Conservation (phyloP, 2,113 vertebrate genomes). For the Orthonyx spaldingii region DNA sequence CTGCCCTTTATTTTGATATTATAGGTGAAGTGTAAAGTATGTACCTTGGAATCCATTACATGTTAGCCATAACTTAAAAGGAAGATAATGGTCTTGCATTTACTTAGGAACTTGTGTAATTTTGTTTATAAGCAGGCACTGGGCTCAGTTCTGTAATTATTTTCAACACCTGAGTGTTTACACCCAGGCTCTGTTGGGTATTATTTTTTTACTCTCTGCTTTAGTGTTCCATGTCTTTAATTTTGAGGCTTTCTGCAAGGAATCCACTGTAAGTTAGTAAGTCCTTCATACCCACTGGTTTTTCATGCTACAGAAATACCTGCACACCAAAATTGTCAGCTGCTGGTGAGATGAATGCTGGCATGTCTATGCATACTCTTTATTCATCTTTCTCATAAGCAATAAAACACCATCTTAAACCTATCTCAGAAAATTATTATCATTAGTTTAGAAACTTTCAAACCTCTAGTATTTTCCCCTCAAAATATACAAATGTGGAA, state of each 20-base stretch:
- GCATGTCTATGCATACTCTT: constrained; percentile 15
- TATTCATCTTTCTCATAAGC: constrained; percentile 1
- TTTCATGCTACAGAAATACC: neutral
- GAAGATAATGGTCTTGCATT: neutral
- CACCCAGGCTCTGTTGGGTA: neutral
- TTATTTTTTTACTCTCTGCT: neutral
- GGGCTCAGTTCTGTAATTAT: neutral
- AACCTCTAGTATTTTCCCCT: neutral
- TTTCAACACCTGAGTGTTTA: neutral
- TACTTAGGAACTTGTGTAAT: neutral
- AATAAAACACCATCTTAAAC: constrained; percentile 18
- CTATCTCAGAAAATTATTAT: neutral
- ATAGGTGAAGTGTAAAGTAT: neutral
- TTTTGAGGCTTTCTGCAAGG: neutral
- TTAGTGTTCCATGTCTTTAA: neutral
- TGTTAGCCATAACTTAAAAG: neutral
- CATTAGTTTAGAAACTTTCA: neutral
- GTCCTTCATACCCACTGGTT: neutral
- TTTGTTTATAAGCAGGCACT: neutral
- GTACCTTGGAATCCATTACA: neutral
- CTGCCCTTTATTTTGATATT: neutral
- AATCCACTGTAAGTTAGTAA: neutral
- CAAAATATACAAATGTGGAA: neutral
- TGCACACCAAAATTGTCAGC: neutral
- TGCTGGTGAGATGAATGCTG: neutral